phyloP scores from a whole-genome alignment of 2,113 vertebrate species.

The Chiloscyllium plagiosum region DNA sequence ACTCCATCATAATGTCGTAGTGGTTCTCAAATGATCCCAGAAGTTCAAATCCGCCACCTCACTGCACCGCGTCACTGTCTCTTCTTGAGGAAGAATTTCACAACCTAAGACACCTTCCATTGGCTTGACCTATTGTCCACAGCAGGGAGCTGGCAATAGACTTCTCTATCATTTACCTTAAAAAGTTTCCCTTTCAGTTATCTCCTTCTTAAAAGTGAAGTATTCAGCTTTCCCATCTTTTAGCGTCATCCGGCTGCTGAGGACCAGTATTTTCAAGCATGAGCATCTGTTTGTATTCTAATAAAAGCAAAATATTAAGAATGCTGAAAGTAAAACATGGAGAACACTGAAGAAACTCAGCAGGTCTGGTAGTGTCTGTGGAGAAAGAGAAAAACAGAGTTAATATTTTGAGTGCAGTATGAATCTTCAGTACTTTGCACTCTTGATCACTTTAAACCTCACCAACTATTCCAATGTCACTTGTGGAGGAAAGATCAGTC shows the following conservation, averaged over 20 bases:
- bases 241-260: not conserved
- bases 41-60: not conserved
- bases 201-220: not conserved
- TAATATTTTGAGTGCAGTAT: no score
- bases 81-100: not conserved
- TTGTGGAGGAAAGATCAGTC: not conserved
- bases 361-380: no score
- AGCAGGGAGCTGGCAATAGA: not conserved
- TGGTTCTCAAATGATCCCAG: not conserved
- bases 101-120: not conserved
- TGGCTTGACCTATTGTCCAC: not conserved
- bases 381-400: no score
- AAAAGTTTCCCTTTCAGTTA: not conserved
- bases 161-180: no score
- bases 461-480: not conserved
- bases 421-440: no score
- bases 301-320: no score
- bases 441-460: not conserved
- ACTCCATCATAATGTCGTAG: not conserved
- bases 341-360: no score
- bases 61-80: not conserved
- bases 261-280: not conserved
- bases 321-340: no score
- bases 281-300: not conserved
- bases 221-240: not conserved